Evolutionary conservation across 1,140 invertebrate species (phyloP), one percentile per base, ranked within the genome.

Genomic region (Ips nitidus): DNA sequence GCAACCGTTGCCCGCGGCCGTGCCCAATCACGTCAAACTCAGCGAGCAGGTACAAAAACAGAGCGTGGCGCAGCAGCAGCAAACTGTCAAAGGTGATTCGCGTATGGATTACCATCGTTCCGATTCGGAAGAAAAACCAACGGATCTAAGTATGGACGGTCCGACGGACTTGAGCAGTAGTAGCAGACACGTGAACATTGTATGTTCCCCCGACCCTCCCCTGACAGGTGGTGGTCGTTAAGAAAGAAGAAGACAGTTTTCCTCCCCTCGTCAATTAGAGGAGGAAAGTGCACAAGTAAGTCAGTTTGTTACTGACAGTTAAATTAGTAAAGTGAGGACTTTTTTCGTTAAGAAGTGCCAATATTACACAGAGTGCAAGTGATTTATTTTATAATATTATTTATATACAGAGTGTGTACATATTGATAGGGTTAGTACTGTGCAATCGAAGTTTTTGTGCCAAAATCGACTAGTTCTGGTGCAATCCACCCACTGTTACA

Each of bases 41-140:
- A 65, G 40, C 55, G 69, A 67, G 55, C 65, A 70, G 60, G 56
- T 61, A 2, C 63, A 65, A 38, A 65, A 70, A 38, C 58, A 62
- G 5, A 59, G 52, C n/a, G 41, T 70, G 47, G 55, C 61, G 39
- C 8, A 55, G 45, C 40, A 50, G 8, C 67, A 69, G 38, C 59
- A 69, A 7, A 7, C 38, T 1, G 7, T 8, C 38, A 47, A 59
- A 58, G 5, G 2, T 6, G 43, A 70, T 81, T 63, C 72, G 71
- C 52, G 41, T 8, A 53, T 70, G 41, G 68, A 70, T 4, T 65
- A 66, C 42, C 62, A 57, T 36, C 62, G 64, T 45, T 60, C 39
- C 7, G 74, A 80, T 6, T 81, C 81, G 65, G 83, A 85, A 50
- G 80, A 84, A 39, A 83, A 83, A 75, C 84, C 84, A 8, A 84